These are phyloP conservation scores for Elysia crispata DNA, from an alignment of 2,888 invertebrate genomes.

Conservation along the genomic window DNA sequence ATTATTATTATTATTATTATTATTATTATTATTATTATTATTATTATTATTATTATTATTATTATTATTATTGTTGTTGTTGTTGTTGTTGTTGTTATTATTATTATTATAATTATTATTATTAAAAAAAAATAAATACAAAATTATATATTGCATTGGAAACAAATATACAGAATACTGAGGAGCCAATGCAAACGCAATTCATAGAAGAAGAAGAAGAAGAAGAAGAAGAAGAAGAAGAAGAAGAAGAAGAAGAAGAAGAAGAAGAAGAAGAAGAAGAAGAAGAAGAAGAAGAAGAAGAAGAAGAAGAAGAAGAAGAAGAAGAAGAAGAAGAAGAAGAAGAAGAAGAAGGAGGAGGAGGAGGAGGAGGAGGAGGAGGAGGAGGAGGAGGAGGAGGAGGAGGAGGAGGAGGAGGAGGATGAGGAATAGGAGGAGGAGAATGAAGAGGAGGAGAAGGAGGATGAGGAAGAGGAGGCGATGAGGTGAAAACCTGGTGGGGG, in stretches of 20 bases:
- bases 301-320: conserved; percentile 3
- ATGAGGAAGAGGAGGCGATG: conserved; percentile 2
- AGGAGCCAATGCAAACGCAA: too few species aligned
- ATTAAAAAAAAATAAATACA: conserved; percentile 18
- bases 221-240: neutral
- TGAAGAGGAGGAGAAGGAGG: too few species aligned
- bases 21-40: too few species aligned
- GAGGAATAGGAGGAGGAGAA: too few species aligned
- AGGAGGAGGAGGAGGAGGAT: conserved; percentile 15
- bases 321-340: neutral
- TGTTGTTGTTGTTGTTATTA: too few species aligned
- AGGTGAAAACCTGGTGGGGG: too few species aligned
- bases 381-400: conserved; percentile 2
- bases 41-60: too few species aligned
- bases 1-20: too few species aligned
- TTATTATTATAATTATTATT: too few species aligned
- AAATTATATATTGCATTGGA: too few species aligned
- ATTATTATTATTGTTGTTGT: too few species aligned
- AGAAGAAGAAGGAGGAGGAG: neutral
- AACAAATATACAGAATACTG: too few species aligned
- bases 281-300: neutral
- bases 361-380: neutral
- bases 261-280: neutral
- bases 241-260: neutral
- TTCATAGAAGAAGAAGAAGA: neutral